A percentile compares a stretch with the other conserved stretches of the same genome.
Evolutionary conservation across 2,888 invertebrate species (phyloP).

Genomic region (Callyntrura sp.): DNA sequence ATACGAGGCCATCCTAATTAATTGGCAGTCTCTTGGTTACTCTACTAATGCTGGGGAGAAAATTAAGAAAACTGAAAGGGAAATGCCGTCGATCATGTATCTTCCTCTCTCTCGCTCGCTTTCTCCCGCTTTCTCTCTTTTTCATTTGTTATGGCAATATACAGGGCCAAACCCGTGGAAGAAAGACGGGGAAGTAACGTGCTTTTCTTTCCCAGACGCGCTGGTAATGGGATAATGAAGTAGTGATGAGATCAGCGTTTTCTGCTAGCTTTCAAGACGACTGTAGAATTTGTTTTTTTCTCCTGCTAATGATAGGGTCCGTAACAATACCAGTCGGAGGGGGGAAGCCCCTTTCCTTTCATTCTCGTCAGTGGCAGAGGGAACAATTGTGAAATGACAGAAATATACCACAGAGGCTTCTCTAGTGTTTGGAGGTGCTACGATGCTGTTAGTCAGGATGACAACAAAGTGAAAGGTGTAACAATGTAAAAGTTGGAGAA

Average conservation of each 20-base stretch:
- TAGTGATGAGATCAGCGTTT: too few species aligned
- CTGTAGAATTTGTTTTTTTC: too few species aligned
- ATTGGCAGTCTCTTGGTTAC: constrained; percentile 19
- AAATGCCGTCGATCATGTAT: neutral
- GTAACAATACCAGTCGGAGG: too few species aligned
- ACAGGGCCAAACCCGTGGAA: neutral
- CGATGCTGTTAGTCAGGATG: neutral
- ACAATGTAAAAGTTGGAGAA: constrained; percentile 5
- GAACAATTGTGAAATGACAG: neutral
- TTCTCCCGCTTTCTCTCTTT: neutral
- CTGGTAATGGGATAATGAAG: too few species aligned
- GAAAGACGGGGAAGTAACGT: too few species aligned
- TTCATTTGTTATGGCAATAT: neutral
- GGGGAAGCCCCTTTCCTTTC: too few species aligned
- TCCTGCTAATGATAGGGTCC: too few species aligned
- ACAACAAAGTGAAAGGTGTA: neutral
- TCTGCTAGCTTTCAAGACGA: neutral
- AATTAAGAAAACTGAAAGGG: neutral
- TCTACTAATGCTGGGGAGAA: neutral
- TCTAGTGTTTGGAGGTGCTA: too few species aligned
- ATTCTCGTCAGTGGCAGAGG: too few species aligned
- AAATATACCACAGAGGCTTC: too few species aligned
- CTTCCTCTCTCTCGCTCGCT: neutral
- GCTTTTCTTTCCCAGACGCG: too few species aligned
- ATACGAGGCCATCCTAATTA: constrained; percentile 41